Evolutionary conservation across 2,113 vertebrate genomes (phyloP).

Genomic region (Xyliphius kryptos): DNA sequence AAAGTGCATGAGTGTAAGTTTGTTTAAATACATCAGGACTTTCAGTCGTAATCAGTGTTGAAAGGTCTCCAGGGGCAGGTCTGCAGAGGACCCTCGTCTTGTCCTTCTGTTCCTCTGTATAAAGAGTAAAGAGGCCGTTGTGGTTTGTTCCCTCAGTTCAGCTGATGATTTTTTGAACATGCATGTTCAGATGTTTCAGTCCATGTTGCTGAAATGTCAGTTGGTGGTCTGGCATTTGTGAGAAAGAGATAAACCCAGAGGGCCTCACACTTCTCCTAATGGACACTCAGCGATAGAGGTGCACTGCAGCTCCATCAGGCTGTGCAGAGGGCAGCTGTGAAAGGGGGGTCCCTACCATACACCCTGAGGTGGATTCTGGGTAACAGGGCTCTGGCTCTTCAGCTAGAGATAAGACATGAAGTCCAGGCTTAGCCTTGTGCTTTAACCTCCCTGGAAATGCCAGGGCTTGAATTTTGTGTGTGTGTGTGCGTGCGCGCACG

Average conservation of each 20-base stretch:
- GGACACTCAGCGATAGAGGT: constrained; percentile 18
- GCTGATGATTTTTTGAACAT: neutral
- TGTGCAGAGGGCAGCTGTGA: constrained; percentile 11
- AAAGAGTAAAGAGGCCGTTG: too few species aligned
- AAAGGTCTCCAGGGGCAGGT: too few species aligned
- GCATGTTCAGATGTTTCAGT: constrained; percentile 23
- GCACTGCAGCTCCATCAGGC: constrained; percentile 17
- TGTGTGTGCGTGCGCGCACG: neutral
- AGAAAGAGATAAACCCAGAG: constrained; percentile 51
- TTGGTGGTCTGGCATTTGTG: constrained; percentile 60
- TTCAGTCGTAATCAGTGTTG: too few species aligned
- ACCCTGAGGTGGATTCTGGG: constrained; percentile 2
- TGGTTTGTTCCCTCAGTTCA: too few species aligned
- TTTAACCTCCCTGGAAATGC: constrained; percentile 55
- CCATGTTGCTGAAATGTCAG: constrained; percentile 57
- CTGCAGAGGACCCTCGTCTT: too few species aligned
- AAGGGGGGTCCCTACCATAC: constrained; percentile 21
- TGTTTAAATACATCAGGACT: too few species aligned
- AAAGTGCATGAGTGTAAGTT: too few species aligned
- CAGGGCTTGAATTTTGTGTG: constrained; percentile 43
- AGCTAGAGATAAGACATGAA: constrained; percentile 29
- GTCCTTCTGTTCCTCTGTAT: too few species aligned
- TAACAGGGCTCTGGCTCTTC: constrained; percentile 13
- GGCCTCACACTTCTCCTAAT: constrained; percentile 22
- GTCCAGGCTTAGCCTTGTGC: constrained; percentile 5